Evolutionary conservation across 30 jellyfish, hydroid and myxozoan species (phyloP), one percentile per base, ranked within the genome.

Genomic region (Chironex yamaguchii): DNA sequence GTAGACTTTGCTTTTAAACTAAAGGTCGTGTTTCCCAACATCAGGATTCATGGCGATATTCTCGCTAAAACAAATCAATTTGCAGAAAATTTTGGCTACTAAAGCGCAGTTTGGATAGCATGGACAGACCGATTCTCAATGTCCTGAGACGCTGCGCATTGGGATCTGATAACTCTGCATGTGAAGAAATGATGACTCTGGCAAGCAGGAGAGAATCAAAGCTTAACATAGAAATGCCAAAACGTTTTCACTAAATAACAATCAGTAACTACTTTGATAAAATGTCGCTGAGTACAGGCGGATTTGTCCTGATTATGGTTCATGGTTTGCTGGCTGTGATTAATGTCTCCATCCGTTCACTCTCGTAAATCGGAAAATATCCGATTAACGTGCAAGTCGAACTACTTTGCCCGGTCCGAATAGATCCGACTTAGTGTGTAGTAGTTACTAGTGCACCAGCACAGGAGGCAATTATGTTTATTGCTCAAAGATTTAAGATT

Each of bases 21-120:
- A 71, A 71, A 71, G 17, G 36, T 71, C 24, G 36, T 42, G 77
- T 71, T 71, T 20, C 85, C 79, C 83, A 71, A 71, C 36, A 6
- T 71, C 21, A 32, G 79, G 79, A 71, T 34, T 71, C 35, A 71
- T 71, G 42, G 85, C 26, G 79, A 71, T 71, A 42, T 42, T 42
- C 58, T 42, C 17, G 58, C 17, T 42, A 17, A 42, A 42, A 17
- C 58, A 42, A 42, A 42, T 42, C 58, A 42, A 42, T 42, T n/a
- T n/a, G n/a, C n/a, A n/a, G n/a, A n/a, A n/a, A n/a, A n/a, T n/a
- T 42, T 42, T 42, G 58, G 58, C 9, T 17, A 42, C 17, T 9
- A 42, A 42, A 42, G 58, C 17, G 58, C 58, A 42, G 58, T 42
- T 42, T 42, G 58, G 17, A 42, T 42, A 42, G 58, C 58, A 42